Percentiles rank a stretch among this genome's conserved stretches.
phyloP scores from a whole-genome alignment of 2,797 vertebrate species.

The Microtus obscurus region DNA sequence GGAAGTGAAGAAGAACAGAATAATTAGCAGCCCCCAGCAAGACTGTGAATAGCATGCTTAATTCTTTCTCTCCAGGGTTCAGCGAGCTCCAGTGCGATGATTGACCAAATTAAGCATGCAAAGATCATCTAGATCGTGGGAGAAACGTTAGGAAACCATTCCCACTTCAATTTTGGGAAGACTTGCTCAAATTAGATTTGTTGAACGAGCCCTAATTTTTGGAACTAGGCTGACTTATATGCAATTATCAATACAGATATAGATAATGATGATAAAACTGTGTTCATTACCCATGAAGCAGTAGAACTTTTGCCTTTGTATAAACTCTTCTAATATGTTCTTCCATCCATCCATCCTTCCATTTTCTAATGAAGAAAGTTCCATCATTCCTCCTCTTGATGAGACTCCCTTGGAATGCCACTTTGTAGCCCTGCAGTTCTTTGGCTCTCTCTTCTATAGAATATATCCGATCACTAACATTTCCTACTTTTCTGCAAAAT shows the following conservation, averaged over 20 bases:
- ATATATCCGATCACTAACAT: slow-evolving; percentile 29
- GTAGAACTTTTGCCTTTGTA: not conserved
- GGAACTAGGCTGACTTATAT: not conserved
- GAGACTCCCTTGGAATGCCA: not conserved
- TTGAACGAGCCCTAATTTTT: slow-evolving; percentile 1
- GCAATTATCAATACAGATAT: not conserved
- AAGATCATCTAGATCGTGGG: slow-evolving; percentile 46
- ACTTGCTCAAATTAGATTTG: slow-evolving; percentile 45
- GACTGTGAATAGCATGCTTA: slow-evolving; percentile 19
- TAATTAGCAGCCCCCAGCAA: slow-evolving; percentile 49
- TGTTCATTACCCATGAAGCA: not conserved
- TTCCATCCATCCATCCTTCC: not conserved
- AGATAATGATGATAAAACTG: not conserved
- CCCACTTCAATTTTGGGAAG: slow-evolving; percentile 22
- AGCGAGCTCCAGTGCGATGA: slow-evolving; percentile 46
- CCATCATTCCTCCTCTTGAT: not conserved
- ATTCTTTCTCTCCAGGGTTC: slow-evolving; percentile 39
- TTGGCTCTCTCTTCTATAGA: slow-evolving; percentile 41
- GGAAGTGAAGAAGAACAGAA: slow-evolving; percentile 9
- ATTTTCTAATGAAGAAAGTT: slow-evolving; percentile 17
- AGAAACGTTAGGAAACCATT: slow-evolving; percentile 61
- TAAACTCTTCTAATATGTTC: not conserved
- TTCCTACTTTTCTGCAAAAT: slow-evolving; percentile 66
- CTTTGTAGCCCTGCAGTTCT: not conserved
- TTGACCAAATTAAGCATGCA: slow-evolving; percentile 58